Evolutionary conservation across 2,113 vertebrate genomes (phyloP).

Genomic region (Monarcha castaneiventris): DNA sequence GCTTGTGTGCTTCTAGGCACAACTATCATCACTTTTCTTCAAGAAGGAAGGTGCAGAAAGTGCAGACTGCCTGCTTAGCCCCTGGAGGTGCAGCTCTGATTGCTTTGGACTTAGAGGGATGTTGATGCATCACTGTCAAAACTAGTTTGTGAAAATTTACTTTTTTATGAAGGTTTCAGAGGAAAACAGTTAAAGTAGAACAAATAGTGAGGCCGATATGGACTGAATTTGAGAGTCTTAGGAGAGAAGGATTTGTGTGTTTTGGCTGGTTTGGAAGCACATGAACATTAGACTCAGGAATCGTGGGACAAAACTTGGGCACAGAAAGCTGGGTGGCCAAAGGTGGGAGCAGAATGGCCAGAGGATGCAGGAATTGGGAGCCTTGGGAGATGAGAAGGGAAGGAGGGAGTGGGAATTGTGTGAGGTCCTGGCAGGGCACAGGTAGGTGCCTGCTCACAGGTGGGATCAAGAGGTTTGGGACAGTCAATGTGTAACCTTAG

Average conservation of each 20-base stretch:
- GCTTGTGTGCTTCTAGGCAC: not conserved
- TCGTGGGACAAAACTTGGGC: not conserved
- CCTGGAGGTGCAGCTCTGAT: not conserved
- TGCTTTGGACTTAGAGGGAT: not conserved
- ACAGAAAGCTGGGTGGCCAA: not conserved
- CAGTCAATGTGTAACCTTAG: accelerated
- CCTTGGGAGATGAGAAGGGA: not conserved
- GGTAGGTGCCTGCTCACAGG: not conserved
- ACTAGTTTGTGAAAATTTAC: not conserved
- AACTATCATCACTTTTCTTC: not conserved
- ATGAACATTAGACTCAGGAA: accelerated
- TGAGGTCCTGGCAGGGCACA: not conserved
- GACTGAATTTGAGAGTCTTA: not conserved
- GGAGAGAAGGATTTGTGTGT: not conserved
- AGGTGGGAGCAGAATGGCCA: not conserved
- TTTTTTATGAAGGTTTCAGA: not conserved
- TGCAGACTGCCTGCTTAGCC: not conserved
- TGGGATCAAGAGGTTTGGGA: not conserved
- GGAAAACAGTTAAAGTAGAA: not conserved
- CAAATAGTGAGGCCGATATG: not conserved
- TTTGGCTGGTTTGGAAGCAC: not conserved
- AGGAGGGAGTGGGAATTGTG: not conserved
- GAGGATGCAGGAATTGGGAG: not conserved
- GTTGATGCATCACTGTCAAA: not conserved
- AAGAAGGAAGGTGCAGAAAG: not conserved